Evolutionary conservation across 53 echinoderm and acorn worm genomes (phyloP), one percentile per base, ranked within the genome.

Genomic region (Arbacia lixula): DNA sequence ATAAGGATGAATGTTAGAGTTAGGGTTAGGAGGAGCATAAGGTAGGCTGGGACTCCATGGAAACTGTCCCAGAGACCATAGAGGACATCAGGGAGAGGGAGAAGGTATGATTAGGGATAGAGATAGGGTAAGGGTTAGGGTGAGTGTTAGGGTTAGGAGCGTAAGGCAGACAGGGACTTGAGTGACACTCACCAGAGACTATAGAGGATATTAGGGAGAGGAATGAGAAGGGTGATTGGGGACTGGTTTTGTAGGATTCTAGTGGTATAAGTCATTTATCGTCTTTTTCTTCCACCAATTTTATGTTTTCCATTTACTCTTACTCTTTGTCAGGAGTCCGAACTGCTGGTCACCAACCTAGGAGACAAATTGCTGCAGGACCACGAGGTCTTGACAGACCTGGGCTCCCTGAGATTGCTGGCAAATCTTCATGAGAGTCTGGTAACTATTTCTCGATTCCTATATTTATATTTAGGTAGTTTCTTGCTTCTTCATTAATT

Each of bases 251-350:
- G n/a, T n/a, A n/a, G n/a, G n/a, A n/a, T n/a, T n/a, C n/a, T n/a
- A n/a, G n/a, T n/a, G n/a, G n/a, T n/a, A n/a, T n/a, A n/a, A n/a
- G n/a, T n/a, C n/a, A n/a, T n/a, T n/a, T n/a, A n/a, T n/a, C n/a
- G n/a, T n/a, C n/a, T n/a, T n/a, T n/a, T n/a, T n/a, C n/a, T n/a
- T n/a, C n/a, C n/a, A n/a, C n/a, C n/a, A n/a, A n/a, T n/a, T n/a
- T n/a, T n/a, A n/a, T n/a, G n/a, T n/a, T n/a, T n/a, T n/a, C n/a
- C n/a, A n/a, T n/a, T n/a, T n/a, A n/a, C n/a, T n/a, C n/a, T n/a
- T n/a, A n/a, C n/a, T n/a, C n/a, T n/a, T n/a, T n/a, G n/a, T 37
- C 87, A 96, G 97, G 97, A 96, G 57, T 96, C 97, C 0, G 97
- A 94, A 55, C 68, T 96, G 50, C 86, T 96, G 20, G 91, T 96